These are phyloP conservation scores for Sarcophaga peregrina DNA, from an alignment of 1,140 invertebrate species.

Conservation along the genomic window DNA sequence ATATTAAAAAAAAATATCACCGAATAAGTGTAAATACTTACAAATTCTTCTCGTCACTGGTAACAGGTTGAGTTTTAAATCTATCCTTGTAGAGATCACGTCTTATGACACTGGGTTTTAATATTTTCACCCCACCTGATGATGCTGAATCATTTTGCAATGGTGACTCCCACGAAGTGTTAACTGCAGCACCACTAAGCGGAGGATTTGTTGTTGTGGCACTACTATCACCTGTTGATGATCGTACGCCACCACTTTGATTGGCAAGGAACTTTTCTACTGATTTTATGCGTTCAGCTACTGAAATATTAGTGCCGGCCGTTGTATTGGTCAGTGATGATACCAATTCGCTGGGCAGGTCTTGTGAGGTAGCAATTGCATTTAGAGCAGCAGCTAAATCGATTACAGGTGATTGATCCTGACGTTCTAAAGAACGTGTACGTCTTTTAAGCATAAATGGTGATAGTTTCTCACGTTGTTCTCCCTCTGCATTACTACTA, in stretches of 20 bases:
- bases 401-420: slow-evolving; percentile 53
- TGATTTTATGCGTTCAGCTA: slow-evolving; percentile 63
- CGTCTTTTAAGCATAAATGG: slow-evolving; percentile 55
- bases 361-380: slow-evolving; percentile 54
- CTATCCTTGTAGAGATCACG: slow-evolving; percentile 70
- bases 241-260: neutral
- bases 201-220: slow-evolving; percentile 17
- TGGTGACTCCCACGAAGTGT: slow-evolving; percentile 58
- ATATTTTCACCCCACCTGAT: slow-evolving; percentile 55
- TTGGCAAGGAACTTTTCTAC: slow-evolving; percentile 63
- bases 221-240: slow-evolving; percentile 46
- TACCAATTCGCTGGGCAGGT: slow-evolving; percentile 50
- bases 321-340: slow-evolving; percentile 4
- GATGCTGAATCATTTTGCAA: slow-evolving; percentile 44
- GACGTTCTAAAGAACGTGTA: slow-evolving; percentile 62
- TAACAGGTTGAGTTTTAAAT: slow-evolving; percentile 76
- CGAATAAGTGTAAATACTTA: slow-evolving; percentile 45
- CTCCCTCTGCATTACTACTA: neutral
- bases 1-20: neutral
- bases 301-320: slow-evolving; percentile 50
- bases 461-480: neutral
- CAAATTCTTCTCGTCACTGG: slow-evolving; percentile 70
- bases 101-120: slow-evolving; percentile 65
- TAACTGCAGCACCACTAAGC: slow-evolving; percentile 43
- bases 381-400: slow-evolving; percentile 58